Evolutionary conservation across 2,113 vertebrate genomes (phyloP).

Genomic region (Bufo gargarizans): DNA sequence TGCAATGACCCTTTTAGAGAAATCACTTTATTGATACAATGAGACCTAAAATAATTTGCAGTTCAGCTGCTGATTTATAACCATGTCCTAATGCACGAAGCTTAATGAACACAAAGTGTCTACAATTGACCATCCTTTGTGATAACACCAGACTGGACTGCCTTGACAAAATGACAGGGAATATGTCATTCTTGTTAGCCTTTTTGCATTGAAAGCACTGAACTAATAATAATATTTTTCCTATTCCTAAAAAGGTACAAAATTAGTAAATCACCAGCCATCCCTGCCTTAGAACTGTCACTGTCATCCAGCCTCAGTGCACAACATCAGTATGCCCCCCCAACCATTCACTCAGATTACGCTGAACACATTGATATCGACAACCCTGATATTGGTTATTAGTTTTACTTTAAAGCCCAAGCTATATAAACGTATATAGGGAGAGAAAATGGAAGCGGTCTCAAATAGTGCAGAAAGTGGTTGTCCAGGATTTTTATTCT

Average conservation of each 20-base stretch:
- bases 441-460: no score
- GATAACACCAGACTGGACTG: not conserved
- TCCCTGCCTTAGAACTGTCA: no score
- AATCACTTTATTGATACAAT: constrained; percentile 6
- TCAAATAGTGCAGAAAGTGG: no score
- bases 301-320: no score
- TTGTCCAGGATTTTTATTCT: no score
- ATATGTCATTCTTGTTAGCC: not conserved
- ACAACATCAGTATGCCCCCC: no score
- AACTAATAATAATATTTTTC: not conserved
- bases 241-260: not conserved
- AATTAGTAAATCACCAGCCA: no score
- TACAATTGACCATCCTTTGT: not conserved
- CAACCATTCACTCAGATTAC: no score
- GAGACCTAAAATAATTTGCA: constrained; percentile 55
- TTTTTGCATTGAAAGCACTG: not conserved
- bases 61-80: constrained; percentile 39
- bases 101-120: constrained; percentile 18
- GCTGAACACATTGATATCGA: no score
- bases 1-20: constrained; percentile 42
- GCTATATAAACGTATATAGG: no score
- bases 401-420: no score
- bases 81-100: constrained; percentile 41
- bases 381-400: no score
- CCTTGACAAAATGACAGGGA: not conserved